These are phyloP conservation scores for Malaclemys terrapin DNA, from an alignment of 2,113 vertebrate species.

Conservation along the genomic window DNA sequence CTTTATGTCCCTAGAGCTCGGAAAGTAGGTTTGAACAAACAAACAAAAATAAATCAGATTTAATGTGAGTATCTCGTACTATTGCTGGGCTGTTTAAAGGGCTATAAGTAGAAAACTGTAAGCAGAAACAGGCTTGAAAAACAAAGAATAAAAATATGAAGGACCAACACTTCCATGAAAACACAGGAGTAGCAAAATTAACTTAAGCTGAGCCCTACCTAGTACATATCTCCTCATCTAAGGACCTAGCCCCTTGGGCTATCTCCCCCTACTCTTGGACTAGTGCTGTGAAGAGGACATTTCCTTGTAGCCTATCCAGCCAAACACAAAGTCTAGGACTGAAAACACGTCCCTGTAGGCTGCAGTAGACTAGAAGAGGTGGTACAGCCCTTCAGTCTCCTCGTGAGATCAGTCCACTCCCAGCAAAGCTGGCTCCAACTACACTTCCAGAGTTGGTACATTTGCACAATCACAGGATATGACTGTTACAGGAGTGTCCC, in stretches of 20 bases:
- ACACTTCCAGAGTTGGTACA: too few relatives aligned
- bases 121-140: not conserved
- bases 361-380: not conserved
- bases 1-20: rapidly evolving
- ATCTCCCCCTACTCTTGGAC: not conserved
- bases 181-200: not conserved
- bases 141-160: not conserved
- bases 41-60: not conserved
- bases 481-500: not conserved
- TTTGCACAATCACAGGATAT: not conserved
- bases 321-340: not conserved
- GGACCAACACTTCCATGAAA: not conserved
- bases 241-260: not conserved
- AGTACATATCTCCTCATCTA: not conserved
- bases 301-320: not conserved
- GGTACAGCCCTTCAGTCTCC: not conserved
- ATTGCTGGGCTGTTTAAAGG: not conserved
- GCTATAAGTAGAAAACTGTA: not conserved
- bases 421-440: too few relatives aligned
- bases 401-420: not conserved
- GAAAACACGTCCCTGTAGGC: not conserved
- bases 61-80: not conserved
- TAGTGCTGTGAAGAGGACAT: not conserved
- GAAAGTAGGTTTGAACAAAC: not conserved
- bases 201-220: not conserved